These are phyloP conservation scores for Leptopterna dolabrata DNA, from an alignment of 2,888 invertebrate genomes.

Conservation along the genomic window DNA sequence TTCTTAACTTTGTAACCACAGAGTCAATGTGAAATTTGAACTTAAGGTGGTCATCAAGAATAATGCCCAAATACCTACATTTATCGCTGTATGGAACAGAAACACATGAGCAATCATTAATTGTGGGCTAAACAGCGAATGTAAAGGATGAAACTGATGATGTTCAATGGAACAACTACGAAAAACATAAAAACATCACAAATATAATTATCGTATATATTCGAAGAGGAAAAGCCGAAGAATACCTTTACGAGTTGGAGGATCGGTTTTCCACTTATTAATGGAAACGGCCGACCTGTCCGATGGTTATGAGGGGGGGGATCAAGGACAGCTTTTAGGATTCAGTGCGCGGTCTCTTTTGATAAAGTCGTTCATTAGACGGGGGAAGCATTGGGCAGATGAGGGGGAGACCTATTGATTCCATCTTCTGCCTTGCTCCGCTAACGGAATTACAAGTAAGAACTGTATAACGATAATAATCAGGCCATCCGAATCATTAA, in stretches of 20 bases:
- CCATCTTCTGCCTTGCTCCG: background rate
- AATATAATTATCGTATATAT: background rate
- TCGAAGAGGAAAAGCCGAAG: background rate
- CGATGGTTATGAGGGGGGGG: background rate
- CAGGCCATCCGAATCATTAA: background rate
- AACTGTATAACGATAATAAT: slow-evolving; percentile 11
- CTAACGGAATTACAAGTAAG: slow-evolving; percentile 11
- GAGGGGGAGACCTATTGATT: background rate
- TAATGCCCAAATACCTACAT: too few species aligned
- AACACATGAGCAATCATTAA: too few species aligned
- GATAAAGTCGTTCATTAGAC: slow-evolving; percentile 7
- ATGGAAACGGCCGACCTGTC: background rate
- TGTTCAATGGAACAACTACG: background rate
- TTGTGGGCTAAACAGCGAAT: too few species aligned
- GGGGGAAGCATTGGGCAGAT: background rate
- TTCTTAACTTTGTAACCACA: too few species aligned
- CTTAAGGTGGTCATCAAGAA: too few species aligned
- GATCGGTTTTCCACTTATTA: background rate
- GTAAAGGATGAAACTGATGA: too few species aligned
- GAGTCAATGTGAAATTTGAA: too few species aligned
- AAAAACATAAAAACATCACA: background rate
- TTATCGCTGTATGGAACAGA: too few species aligned
- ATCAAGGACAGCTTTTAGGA: background rate
- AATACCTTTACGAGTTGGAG: background rate
- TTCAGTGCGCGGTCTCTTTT: background rate